phyloP scores from a whole-genome alignment of 2,888 invertebrate species.

The Biston stratarius region DNA sequence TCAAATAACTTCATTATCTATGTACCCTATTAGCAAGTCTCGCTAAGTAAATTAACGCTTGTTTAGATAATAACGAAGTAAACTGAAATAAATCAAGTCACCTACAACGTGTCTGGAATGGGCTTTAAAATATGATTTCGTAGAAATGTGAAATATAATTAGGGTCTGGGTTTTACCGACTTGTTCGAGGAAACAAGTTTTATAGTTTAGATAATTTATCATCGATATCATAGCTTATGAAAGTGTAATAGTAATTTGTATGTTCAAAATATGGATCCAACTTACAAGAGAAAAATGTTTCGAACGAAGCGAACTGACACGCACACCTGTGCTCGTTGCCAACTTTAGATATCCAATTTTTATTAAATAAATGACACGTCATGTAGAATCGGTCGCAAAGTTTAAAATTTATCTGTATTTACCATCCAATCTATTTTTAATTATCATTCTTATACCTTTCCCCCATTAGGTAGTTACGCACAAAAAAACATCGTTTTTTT shows the following conservation, averaged over 20 bases:
- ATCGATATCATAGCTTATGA: too few relatives aligned
- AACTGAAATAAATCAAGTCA: conserved; percentile 12
- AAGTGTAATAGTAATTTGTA: conserved; percentile 55
- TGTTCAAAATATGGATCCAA: conserved; percentile 69
- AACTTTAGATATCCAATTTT: conserved; percentile 63
- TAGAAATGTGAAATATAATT: not conserved
- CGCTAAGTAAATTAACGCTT: conserved; percentile 14
- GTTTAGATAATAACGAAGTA: conserved; percentile 13
- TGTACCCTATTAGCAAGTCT: conserved; percentile 4
- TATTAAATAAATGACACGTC: conserved; percentile 31
- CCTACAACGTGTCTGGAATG: not conserved
- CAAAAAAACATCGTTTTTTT: too few relatives aligned
- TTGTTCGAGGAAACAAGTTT: too few relatives aligned
- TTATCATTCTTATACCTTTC: not conserved
- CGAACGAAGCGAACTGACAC: conserved; percentile 67
- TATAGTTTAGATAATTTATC: too few relatives aligned
- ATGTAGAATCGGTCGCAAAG: not conserved
- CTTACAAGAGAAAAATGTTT: conserved; percentile 75
- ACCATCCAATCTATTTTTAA: not conserved
- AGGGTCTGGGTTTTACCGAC: too few relatives aligned
- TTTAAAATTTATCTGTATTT: not conserved
- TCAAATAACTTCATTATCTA: conserved; percentile 8
- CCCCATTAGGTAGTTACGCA: too few relatives aligned
- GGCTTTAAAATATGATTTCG: not conserved
- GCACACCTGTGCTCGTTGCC: conserved; percentile 69